phyloP scores from a whole-genome alignment of 2,888 invertebrate species.

The Lithosia quadra region DNA sequence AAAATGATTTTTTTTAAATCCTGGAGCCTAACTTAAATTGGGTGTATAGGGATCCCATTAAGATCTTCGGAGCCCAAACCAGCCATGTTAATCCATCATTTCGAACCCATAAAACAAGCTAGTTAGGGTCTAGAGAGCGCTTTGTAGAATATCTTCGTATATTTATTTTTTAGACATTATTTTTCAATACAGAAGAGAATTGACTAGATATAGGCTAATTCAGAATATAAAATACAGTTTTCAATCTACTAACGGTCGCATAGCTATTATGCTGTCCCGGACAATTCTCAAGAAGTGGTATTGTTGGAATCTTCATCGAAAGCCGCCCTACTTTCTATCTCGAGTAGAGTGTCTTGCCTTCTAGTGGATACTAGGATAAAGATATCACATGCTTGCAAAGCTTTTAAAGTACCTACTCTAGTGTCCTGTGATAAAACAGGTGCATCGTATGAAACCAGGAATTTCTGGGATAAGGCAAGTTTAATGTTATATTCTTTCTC shows the following conservation, averaged over 20 bases:
- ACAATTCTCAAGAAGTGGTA: conserved; percentile 45
- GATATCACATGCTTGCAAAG: conserved; percentile 13
- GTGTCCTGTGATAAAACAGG: conserved; percentile 7
- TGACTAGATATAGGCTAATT: conserved; percentile 35
- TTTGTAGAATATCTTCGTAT: no score
- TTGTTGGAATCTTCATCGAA: conserved; percentile 49
- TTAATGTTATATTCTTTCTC: not conserved
- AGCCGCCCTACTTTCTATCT: conserved; percentile 42
- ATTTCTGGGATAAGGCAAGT: not conserved
- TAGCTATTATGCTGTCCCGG: conserved; percentile 39
- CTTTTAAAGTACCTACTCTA: conserved; percentile 7
- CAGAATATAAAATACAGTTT: conserved; percentile 33
- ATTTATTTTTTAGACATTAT: no score
- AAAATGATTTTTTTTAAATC: no score
- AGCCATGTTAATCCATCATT: no score
- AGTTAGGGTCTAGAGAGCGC: no score
- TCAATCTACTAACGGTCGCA: conserved; percentile 39
- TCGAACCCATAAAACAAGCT: no score
- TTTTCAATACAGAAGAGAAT: conserved; percentile 3
- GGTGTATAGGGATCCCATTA: no score
- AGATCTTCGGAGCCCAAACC: no score
- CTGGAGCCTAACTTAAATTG: no score
- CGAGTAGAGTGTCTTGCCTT: conserved; percentile 31
- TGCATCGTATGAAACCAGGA: not conserved
- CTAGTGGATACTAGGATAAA: conserved; percentile 17